These are phyloP conservation scores for Xanthia icteritia DNA, from an alignment of 2,888 invertebrate genomes.

Conservation along the genomic window DNA sequence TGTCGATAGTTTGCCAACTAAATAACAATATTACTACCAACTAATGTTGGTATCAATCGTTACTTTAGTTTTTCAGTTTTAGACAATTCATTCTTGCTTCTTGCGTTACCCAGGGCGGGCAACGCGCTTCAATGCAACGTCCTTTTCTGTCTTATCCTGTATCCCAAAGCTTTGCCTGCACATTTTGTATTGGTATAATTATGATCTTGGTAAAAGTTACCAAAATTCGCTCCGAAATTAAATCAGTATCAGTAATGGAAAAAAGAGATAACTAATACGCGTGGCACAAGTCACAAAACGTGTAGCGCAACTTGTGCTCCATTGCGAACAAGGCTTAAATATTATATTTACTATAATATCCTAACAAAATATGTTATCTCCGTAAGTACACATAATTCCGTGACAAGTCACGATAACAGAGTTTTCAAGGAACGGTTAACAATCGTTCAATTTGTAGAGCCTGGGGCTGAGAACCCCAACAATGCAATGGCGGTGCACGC, in stretches of 20 bases:
- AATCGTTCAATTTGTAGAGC: conserved; percentile 90
- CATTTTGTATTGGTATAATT: neutral
- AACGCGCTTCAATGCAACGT: neutral
- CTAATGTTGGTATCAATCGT: neutral
- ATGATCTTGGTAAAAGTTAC: neutral
- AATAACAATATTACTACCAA: neutral
- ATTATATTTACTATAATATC: conserved; percentile 68
- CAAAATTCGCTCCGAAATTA: neutral
- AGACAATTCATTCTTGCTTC: neutral
- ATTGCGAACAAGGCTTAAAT: conserved; percentile 9
- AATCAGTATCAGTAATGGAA: neutral
- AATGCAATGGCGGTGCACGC: conserved; percentile 88
- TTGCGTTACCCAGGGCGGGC: neutral
- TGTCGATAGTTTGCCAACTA: conserved; percentile 6
- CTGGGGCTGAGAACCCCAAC: conserved; percentile 80
- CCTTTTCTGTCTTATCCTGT: neutral
- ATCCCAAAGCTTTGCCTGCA: neutral
- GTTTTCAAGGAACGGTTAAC: conserved; percentile 86
- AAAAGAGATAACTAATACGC: neutral
- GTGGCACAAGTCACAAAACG: conserved; percentile 3
- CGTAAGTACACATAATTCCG: conserved; percentile 83
- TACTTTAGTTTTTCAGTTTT: neutral
- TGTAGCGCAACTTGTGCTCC: neutral
- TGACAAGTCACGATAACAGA: conserved; percentile 87
- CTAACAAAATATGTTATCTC: conserved; percentile 80